Evolutionary conservation across 2,888 invertebrate genomes (phyloP).

Genomic region (Macrosoma leucophasiata): DNA sequence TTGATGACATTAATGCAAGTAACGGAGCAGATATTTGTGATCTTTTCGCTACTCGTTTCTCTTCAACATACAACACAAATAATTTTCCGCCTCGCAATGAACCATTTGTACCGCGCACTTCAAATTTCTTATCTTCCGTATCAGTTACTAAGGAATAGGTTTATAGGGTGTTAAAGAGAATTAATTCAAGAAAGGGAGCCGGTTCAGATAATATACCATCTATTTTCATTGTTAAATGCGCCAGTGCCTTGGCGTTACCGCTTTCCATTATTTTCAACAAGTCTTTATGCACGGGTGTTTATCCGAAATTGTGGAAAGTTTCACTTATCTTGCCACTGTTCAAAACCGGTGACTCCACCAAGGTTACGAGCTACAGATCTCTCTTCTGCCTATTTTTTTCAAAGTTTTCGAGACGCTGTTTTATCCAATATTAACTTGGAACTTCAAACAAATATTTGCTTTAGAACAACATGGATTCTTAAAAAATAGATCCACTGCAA

Average conservation of each 20-base stretch:
- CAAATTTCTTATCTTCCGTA: too few species aligned
- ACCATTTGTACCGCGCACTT: too few species aligned
- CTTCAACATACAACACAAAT: neutral
- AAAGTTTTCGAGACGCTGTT: slow-evolving; percentile 20
- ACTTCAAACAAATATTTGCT: slow-evolving; percentile 7
- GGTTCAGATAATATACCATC: slow-evolving; percentile 14
- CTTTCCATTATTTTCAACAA: slow-evolving; percentile 11
- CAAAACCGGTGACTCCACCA: slow-evolving; percentile 12
- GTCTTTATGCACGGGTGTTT: slow-evolving; percentile 2
- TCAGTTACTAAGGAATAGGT: slow-evolving; percentile 3
- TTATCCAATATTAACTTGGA: slow-evolving; percentile 9
- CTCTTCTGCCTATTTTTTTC: slow-evolving; percentile 13
- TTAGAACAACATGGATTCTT: slow-evolving; percentile 23
- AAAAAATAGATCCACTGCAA: slow-evolving; percentile 14
- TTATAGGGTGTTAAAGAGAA: slow-evolving; percentile 9
- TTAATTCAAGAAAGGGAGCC: slow-evolving; percentile 14
- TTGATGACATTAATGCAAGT: neutral
- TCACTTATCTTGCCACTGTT: slow-evolving; percentile 17
- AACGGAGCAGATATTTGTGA: too few species aligned
- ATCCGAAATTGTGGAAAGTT: slow-evolving; percentile 17
- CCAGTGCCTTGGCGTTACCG: slow-evolving; percentile 3
- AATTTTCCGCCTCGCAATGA: too few species aligned
- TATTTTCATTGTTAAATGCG: slow-evolving; percentile 7
- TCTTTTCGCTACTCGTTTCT: too few species aligned
- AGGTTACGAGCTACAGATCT: slow-evolving; percentile 18